Evolutionary conservation across 1,140 invertebrate species (phyloP), one percentile per base, ranked within the genome.

Genomic region (Philotrypesis tridentata): DNA sequence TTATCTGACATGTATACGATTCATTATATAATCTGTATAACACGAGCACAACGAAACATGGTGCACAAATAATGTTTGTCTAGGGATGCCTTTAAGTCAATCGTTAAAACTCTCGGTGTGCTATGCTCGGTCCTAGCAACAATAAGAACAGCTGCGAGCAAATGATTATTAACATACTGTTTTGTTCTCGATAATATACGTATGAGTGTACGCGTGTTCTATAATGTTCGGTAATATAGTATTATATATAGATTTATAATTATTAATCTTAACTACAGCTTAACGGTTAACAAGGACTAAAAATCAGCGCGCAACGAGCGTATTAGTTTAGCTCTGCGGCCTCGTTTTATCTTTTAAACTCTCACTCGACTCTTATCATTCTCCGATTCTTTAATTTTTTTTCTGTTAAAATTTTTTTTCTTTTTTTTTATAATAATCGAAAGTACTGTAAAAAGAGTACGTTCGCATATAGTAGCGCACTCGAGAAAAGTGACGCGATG

Each of bases 401-500:
- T 73, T 17, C n/a, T 70, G 14, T 37, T 37, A 37, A 37, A 55
- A 4, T 63, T 33, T 11, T 76, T n/a, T 33, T 63, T 65, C 11
- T 65, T 17, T 63, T 65, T 61, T 27, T 55, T 55, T 73, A 11
- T 23, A 23, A 55, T 80, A 33, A 25, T 23, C 63, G 40, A 55
- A 43, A 74, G 79, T 73, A 80, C 60, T 74, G 33, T n/a, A 80
- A 74, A 75, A 81, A 75, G 74, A 80, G 37, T 67, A 48, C 9
- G 4, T 74, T 29, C 37, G 25, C 48, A 23, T 7, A n/a, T n/a
- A n/a, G n/a, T n/a, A 17, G 21, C 14, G 48, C 60, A 31, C 17
- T 33, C 65, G 73, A 33, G 8, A 80, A 80, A 80, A 74, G 25
- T 43, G 14, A 80, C 25, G 17, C 40, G 0, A 63, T 67, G 29